Evolutionary conservation across 2,888 invertebrate genomes (phyloP), one percentile per base, ranked within the genome.

Genomic region (Orgyia antiqua): DNA sequence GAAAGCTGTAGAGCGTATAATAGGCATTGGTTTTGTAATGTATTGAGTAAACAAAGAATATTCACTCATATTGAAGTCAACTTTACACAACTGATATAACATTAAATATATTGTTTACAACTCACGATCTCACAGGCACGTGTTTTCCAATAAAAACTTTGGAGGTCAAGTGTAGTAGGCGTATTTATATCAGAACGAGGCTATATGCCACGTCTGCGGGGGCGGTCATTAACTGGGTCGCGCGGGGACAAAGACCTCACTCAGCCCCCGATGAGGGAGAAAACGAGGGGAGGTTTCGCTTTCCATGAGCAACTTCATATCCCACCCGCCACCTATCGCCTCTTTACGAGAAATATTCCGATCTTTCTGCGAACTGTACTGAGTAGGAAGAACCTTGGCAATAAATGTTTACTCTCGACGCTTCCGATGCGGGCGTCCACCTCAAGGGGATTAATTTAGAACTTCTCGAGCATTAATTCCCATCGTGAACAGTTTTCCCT

Each of bases 141-240:
- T 83, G 83, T 67, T 79, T 79, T 80, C 73, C 78, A 82, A 84
- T 83, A 84, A 84, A 84, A 86, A 83, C 77, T 83, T 84, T 84
- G 72, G 83, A 84, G 84, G 84, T 86, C 84, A 86, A 86, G 84
- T 84, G 84, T 84, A 84, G 83, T 82, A 79, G 82, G 83, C 78
- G 82, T 82, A 83, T 84, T 83, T 86, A 84, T 86, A 82, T 80
- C 79, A 71, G 58, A 70, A 69, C 80, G 78, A 77, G 83, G 76
- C 78, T 79, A 74, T 72, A 65, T 61, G 73, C 72, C 69, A 73
- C 70, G 76, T 73, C 78, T 77, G 68, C 72, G 73, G 74, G 51
- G 82, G 77, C 78, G 83, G 83, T 83, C 84, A 84, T 84, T 84
- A 86, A 83, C 83, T 86, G 76, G 84, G 84, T 86, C 83, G 83